Evolutionary conservation across 1,140 invertebrate genomes (phyloP).

Genomic region (Parasteatoda tepidariorum): DNA sequence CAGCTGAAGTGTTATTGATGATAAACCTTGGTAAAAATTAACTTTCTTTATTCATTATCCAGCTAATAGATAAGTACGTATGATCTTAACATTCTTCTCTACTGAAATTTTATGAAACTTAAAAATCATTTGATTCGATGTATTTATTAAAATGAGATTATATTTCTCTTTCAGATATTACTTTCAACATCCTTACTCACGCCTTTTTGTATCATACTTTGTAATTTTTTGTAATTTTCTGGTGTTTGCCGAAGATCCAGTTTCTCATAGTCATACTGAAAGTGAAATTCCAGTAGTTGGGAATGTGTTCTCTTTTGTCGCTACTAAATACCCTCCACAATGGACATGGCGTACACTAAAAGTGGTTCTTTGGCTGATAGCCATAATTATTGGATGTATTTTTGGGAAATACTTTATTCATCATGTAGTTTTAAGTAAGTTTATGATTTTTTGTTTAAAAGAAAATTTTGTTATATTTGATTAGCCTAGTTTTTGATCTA

Average conservation of each 20-base stretch:
- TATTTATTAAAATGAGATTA: no score
- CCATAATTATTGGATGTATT: conserved; percentile 68
- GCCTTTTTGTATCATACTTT: conserved; percentile 72
- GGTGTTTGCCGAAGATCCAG: conserved; percentile 74
- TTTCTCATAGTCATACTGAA: conserved; percentile 72
- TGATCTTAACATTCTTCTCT: no score
- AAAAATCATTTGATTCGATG: no score
- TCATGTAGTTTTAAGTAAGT: conserved; percentile 63
- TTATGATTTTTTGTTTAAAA: neutral
- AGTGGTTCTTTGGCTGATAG: conserved; percentile 71
- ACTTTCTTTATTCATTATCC: no score
- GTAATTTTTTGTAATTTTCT: conserved; percentile 74
- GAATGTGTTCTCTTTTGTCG: conserved; percentile 73
- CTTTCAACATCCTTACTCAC: conserved; percentile 73
- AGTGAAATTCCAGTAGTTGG: conserved; percentile 72
- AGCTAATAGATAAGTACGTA: no score
- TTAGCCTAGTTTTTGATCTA: no score
- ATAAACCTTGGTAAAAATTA: no score
- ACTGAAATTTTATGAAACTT: no score
- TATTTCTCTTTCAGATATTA: conserved; percentile 68
- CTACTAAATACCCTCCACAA: conserved; percentile 71
- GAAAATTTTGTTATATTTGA: neutral
- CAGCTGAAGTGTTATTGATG: no score
- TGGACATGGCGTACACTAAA: conserved; percentile 71
- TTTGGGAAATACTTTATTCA: conserved; percentile 72